phyloP scores from a whole-genome alignment of 2,888 invertebrate species.

The Emmelina monodactyla region DNA sequence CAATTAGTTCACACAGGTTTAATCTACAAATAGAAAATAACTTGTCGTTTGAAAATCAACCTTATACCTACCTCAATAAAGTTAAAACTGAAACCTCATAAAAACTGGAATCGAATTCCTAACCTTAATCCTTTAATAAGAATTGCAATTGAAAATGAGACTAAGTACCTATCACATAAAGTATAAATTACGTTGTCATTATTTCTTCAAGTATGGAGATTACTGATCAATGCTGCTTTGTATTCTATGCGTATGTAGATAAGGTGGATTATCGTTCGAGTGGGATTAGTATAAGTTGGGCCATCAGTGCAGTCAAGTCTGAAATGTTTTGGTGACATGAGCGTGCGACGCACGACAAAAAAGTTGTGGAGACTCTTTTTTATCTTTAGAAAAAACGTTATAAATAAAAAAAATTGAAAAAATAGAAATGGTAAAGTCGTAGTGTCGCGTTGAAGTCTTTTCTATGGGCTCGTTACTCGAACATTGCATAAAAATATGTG shows the following conservation, averaged over 20 bases:
- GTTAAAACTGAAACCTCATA: constrained; percentile 13
- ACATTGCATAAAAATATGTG: too few species aligned
- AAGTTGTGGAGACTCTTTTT: constrained; percentile 23
- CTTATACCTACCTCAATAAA: constrained; percentile 13
- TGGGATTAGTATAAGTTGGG: too few species aligned
- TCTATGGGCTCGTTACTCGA: too few species aligned
- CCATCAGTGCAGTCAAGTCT: constrained; percentile 38
- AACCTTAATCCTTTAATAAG: constrained; percentile 22
- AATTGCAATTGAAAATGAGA: constrained; percentile 18
- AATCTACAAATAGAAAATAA: constrained; percentile 39
- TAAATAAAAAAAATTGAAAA: neutral
- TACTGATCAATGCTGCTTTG: constrained; percentile 7
- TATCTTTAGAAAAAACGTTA: neutral
- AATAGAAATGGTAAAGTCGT: too few species aligned
- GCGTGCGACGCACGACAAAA: constrained; percentile 32
- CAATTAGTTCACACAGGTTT: constrained; percentile 50
- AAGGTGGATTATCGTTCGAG: constrained; percentile 22
- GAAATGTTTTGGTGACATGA: constrained; percentile 66
- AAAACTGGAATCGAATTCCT: constrained; percentile 23
- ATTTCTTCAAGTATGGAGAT: too few species aligned
- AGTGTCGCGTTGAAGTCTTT: too few species aligned
- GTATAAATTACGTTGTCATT: constrained; percentile 15
- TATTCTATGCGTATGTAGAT: constrained; percentile 15
- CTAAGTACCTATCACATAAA: constrained; percentile 16
- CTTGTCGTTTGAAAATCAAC: constrained; percentile 19